A percentile compares a stretch with the other conserved stretches of the same genome.
Conservation (phyloP, 2,113 vertebrate genomes). For the Erpornis zantholeuca region DNA sequence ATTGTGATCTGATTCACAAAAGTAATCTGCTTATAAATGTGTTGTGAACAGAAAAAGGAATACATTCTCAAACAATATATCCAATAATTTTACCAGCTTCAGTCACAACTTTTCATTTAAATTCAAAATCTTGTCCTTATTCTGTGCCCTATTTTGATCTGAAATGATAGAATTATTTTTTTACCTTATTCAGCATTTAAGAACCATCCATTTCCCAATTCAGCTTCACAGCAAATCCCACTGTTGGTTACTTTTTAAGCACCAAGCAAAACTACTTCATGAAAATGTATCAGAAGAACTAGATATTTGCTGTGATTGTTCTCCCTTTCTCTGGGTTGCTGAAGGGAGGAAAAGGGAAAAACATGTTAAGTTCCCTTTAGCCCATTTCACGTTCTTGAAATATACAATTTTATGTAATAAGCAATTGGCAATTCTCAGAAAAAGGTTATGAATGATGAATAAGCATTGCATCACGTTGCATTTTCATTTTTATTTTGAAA, state of each 20-base stretch:
- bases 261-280: not conserved
- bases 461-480: constrained; percentile 15
- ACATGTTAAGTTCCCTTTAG: not conserved
- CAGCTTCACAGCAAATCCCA: not conserved
- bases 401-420: constrained; percentile 20
- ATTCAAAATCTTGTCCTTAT: not conserved
- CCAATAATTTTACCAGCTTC: not conserved
- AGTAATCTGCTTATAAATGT: not conserved
- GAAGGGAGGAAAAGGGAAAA: constrained; percentile 4
- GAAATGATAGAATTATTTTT: not conserved
- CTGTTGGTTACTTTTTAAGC: not conserved
- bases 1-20: constrained; percentile 17
- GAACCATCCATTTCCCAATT: constrained; percentile 7
- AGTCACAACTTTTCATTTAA: constrained; percentile 7
- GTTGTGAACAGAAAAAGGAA: not conserved
- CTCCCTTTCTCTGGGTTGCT: not conserved
- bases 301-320: not conserved
- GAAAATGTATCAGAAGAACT: not conserved
- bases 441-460: constrained; percentile 32
- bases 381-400: constrained; percentile 22
- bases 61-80: not conserved
- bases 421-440: constrained; percentile 40
- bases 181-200: constrained; percentile 13
- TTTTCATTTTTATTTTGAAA: constrained; percentile 46
- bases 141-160: constrained; percentile 5